Conservation (phyloP, 2,888 invertebrate species). For the Branchipolynoe longqiensis region DNA sequence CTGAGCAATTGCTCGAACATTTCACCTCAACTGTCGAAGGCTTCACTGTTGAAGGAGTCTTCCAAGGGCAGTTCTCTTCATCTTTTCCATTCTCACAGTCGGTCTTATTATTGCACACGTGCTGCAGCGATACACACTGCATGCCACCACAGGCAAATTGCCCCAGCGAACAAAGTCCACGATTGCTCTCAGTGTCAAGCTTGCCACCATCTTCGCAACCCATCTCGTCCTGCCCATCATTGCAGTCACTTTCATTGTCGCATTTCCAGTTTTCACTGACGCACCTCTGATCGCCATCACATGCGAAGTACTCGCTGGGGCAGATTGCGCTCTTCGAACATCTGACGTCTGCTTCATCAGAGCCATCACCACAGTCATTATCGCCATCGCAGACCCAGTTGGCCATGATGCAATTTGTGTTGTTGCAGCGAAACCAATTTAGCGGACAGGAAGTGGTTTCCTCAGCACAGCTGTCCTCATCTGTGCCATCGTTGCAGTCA, state of each 20-base stretch:
- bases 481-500: conserved; percentile 10
- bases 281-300: no score
- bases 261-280: no score
- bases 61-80: conserved; percentile 1
- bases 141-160: conserved; percentile 6
- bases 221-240: no score
- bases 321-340: no score
- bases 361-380: conserved; percentile 12
- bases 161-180: not conserved
- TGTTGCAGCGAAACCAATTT: conserved; percentile 15
- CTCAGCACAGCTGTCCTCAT: not conserved
- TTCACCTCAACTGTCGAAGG: no score
- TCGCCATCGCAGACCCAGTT: not conserved
- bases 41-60: no score
- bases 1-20: no score
- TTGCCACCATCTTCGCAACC: no score
- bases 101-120: not conserved
- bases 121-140: not conserved
- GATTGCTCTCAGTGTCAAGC: no score
- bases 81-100: not conserved
- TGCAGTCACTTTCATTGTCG: no score
- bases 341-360: not conserved
- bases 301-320: no score
- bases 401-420: conserved; percentile 12
- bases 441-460: not conserved